Evolutionary conservation across 1,140 invertebrate genomes (phyloP).

Genomic region (Tigriopus japonicus): DNA sequence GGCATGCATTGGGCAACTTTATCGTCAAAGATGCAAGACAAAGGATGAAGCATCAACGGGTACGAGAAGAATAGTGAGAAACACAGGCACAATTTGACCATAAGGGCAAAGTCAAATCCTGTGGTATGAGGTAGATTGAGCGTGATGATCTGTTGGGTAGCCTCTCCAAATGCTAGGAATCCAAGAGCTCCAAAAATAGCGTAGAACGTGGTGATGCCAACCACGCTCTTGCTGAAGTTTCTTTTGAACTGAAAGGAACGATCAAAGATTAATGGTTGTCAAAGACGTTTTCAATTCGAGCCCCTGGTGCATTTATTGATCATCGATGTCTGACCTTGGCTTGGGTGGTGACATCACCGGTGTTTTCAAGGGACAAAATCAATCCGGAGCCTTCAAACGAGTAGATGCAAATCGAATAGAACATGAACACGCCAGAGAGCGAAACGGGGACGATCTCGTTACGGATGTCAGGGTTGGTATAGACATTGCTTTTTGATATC

Average conservation of each 20-base stretch:
- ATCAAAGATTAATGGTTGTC: too few species aligned
- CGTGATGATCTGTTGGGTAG: conserved; percentile 31
- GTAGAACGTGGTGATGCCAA: conserved; percentile 27
- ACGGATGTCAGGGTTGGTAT: conserved; percentile 23
- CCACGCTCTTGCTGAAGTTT: conserved; percentile 26
- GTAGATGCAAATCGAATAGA: conserved; percentile 30
- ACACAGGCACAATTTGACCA: conserved; percentile 30
- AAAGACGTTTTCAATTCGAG: too few species aligned
- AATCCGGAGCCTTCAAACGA: conserved; percentile 32
- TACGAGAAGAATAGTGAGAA: conserved; percentile 31
- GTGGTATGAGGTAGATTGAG: conserved; percentile 26
- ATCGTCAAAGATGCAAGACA: conserved; percentile 26
- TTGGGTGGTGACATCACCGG: conserved; percentile 24
- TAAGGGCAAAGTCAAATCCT: conserved; percentile 26
- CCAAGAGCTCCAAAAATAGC: conserved; percentile 30
- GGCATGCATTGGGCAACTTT: conserved; percentile 16
- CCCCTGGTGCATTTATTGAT: too few species aligned
- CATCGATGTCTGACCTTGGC: conserved; percentile 10
- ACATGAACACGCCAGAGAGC: conserved; percentile 28
- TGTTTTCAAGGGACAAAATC: conserved; percentile 29
- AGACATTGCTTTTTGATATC: too few species aligned
- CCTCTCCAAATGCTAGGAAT: conserved; percentile 26
- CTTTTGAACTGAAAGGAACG: conserved; percentile 22
- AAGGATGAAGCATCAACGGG: conserved; percentile 32
- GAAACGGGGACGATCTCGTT: conserved; percentile 25